Evolutionary conservation across 2,888 invertebrate species (phyloP).

Genomic region (Lithophane semibrunnea): DNA sequence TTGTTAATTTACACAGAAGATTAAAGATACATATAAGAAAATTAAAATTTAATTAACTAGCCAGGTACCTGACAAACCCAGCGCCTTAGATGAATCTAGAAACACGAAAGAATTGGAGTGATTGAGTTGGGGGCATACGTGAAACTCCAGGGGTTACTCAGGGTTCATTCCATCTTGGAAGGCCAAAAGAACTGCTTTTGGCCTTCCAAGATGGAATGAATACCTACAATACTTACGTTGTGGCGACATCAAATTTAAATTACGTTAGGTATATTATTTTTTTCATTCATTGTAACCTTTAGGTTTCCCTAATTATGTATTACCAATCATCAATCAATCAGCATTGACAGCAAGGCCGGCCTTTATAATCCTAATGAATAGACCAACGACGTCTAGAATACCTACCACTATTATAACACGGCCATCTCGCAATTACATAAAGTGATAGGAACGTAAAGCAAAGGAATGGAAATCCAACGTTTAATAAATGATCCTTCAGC

Average conservation of each 20-base stretch:
- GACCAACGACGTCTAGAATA: not conserved
- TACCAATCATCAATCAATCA: slow-evolving; percentile 3
- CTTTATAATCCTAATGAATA: slow-evolving; percentile 3
- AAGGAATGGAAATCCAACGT: slow-evolving; percentile 22
- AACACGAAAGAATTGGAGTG: not conserved
- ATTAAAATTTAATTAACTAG: not conserved
- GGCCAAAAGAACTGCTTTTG: not conserved
- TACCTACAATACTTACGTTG: not conserved
- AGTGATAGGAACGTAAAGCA: slow-evolving; percentile 6
- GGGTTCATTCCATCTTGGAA: not conserved
- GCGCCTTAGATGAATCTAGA: not conserved
- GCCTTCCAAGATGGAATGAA: too few species aligned
- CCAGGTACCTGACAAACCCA: not conserved
- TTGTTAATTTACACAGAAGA: not conserved
- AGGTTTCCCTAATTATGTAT: not conserved
- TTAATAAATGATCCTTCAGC: slow-evolving; percentile 9
- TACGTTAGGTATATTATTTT: not conserved
- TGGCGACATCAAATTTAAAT: not conserved
- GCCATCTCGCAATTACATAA: slow-evolving; percentile 7
- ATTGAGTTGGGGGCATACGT: not conserved
- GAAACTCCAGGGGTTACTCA: not conserved
- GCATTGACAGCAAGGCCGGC: slow-evolving; percentile 1
- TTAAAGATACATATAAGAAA: not conserved
- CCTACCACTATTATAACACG: not conserved
- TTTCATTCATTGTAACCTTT: not conserved